A percentile compares a stretch with the other conserved stretches of the same genome.
Evolutionary conservation across 2,797 vertebrate genomes (phyloP).

Genomic region (Anabacerthia variegaticeps): DNA sequence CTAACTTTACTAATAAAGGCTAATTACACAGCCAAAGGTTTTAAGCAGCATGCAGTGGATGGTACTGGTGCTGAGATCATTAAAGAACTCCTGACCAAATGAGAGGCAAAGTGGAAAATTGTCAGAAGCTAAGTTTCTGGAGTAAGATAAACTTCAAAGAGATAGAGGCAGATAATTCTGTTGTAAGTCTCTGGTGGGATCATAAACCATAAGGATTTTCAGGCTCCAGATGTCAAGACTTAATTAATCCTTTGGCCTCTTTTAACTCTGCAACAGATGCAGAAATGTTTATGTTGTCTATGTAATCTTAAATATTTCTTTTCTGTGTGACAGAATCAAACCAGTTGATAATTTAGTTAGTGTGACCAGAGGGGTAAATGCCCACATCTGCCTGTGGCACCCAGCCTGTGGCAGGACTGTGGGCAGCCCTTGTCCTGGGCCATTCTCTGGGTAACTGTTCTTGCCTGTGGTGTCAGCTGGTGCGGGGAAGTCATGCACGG

Average conservation of each 20-base stretch:
- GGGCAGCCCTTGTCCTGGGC: background rate
- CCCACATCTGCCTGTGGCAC: background rate
- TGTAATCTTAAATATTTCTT: background rate
- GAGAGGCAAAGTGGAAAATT: background rate
- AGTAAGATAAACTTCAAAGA: conserved; percentile 32
- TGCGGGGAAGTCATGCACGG: background rate
- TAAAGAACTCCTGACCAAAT: background rate
- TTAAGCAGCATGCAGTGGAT: background rate
- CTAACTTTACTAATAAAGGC: background rate
- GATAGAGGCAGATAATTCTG: background rate
- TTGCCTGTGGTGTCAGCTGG: background rate
- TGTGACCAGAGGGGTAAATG: background rate
- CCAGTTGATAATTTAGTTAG: background rate
- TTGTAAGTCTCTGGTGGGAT: background rate
- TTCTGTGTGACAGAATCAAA: background rate
- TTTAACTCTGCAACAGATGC: background rate
- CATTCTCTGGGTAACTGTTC: background rate
- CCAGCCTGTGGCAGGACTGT: background rate
- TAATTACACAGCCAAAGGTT: background rate
- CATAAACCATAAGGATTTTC: background rate
- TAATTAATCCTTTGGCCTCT: background rate
- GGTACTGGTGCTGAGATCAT: background rate
- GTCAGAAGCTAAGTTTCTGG: background rate
- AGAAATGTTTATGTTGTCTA: background rate
- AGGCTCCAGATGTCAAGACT: background rate